Evolutionary conservation across 2,113 vertebrate species (phyloP), one percentile per base, ranked within the genome.

Genomic region (Corythornis cristatus): DNA sequence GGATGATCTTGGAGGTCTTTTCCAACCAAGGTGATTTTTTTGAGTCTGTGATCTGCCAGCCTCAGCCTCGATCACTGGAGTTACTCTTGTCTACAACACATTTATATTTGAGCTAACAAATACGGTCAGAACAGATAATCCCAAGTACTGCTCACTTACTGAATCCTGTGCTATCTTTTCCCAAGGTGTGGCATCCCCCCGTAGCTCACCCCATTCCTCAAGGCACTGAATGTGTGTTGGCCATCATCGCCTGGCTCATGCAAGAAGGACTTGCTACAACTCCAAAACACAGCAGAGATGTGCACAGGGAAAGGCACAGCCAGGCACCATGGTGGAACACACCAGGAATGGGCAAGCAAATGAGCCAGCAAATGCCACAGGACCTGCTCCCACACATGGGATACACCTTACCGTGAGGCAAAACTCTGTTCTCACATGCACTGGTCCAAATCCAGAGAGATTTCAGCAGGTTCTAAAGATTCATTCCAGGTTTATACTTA

Each of bases 191-290:
- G 16, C 51, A 62, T 16, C 5, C 15, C 35, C 22, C 37, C n/a
- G 3, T 0, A 29, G 35, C 37, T 31, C 42, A 66, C 15, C 14
- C 33, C 0, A 1, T 14, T 72, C 31, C 28, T 56, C 0, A 0
- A 77, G 76, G 31, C 3, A 3, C 54, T 79, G 50, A 3, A 46
- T 5, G 1, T 0, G 0, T 12, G 29, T 51, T 12, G 3, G 12
- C 31, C 23, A 3, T 12, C 73, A 37, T 1, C 9, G 3, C 62
- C 57, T 17, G 40, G 20, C 35, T 28, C 2, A 2, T 10, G 17
- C 31, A 54, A 51, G 19, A 68, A 45, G 5, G 12, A 45, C 18
- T 6, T 0, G 3, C 33, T 22, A 35, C 50, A 76, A 3, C 48
- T 70, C 42, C 73, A 46, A 58, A 43, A 42, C 4, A 5, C 6